These are phyloP conservation scores for Zosterops pallidus DNA, from an alignment of 2,113 vertebrate species.

Conservation along the genomic window DNA sequence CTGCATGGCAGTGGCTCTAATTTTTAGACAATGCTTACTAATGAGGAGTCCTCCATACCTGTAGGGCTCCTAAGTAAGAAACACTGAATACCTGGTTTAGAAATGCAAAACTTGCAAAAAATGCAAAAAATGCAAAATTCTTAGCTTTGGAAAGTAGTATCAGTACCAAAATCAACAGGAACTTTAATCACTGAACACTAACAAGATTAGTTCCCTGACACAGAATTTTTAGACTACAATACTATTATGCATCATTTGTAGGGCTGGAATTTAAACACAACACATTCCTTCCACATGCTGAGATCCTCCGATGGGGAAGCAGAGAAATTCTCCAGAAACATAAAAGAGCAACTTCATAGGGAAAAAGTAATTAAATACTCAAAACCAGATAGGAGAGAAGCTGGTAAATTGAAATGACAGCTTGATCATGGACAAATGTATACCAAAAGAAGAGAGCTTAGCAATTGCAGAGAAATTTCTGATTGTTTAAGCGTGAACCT, in stretches of 20 bases:
- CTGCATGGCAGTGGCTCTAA: not conserved
- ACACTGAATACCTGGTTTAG: not conserved
- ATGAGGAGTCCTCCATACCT: not conserved
- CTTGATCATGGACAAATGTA: not conserved
- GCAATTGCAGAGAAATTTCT: not conserved
- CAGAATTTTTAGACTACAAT: not conserved
- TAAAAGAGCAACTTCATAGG: not conserved
- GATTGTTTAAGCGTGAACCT: not conserved
- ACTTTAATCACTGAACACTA: not conserved
- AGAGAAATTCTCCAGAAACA: not conserved
- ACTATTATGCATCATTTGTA: not conserved
- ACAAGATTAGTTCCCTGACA: not conserved
- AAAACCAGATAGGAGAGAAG: not conserved
- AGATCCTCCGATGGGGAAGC: not conserved
- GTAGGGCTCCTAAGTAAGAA: not conserved
- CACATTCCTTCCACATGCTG: not conserved
- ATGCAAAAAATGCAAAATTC: too few species aligned
- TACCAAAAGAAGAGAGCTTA: not conserved
- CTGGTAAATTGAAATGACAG: not conserved
- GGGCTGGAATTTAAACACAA: not conserved
- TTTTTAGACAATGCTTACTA: not conserved
- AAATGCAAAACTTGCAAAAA: not conserved
- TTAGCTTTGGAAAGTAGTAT: not conserved
- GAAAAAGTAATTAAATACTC: not conserved
- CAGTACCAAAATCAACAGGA: not conserved